Percentiles rank a stretch among this genome's conserved stretches.
These are phyloP conservation scores for Mobula hypostoma DNA, from an alignment of 2,113 vertebrate genomes.

Conservation along the genomic window DNA sequence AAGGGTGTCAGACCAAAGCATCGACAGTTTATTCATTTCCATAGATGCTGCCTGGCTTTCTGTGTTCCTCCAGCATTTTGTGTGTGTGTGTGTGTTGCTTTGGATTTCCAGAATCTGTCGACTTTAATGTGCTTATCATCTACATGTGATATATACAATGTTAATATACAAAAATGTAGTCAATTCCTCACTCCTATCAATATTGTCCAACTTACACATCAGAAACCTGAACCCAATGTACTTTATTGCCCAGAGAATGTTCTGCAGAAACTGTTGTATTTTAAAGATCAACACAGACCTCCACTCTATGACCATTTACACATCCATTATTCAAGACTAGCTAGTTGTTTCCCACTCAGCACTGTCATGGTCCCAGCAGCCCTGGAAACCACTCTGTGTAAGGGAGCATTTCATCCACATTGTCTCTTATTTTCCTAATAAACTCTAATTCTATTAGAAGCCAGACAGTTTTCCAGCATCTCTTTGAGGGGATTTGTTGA, in stretches of 20 bases:
- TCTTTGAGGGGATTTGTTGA: constrained; percentile 9
- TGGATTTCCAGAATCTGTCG: too few species aligned
- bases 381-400: constrained; percentile 23
- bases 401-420: constrained; percentile 13
- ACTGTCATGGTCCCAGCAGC: constrained; percentile 9
- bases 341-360: neutral
- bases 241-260: neutral
- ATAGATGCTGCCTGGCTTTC: too few species aligned
- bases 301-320: neutral
- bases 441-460: neutral
- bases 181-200: neutral
- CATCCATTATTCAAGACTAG: neutral
- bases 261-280: neutral
- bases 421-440: constrained; percentile 15
- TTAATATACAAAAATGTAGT: neutral
- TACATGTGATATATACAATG: neutral
- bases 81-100: too few species aligned
- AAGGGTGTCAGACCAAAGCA: too few species aligned
- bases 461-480: constrained; percentile 11
- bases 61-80: too few species aligned
- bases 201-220: neutral
- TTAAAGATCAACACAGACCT: too few species aligned
- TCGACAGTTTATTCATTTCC: too few species aligned
- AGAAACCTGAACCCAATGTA: neutral
- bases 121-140: neutral